These are phyloP conservation scores for Bubo scandiacus DNA, from an alignment of 2,113 vertebrate genomes.

Conservation along the genomic window DNA sequence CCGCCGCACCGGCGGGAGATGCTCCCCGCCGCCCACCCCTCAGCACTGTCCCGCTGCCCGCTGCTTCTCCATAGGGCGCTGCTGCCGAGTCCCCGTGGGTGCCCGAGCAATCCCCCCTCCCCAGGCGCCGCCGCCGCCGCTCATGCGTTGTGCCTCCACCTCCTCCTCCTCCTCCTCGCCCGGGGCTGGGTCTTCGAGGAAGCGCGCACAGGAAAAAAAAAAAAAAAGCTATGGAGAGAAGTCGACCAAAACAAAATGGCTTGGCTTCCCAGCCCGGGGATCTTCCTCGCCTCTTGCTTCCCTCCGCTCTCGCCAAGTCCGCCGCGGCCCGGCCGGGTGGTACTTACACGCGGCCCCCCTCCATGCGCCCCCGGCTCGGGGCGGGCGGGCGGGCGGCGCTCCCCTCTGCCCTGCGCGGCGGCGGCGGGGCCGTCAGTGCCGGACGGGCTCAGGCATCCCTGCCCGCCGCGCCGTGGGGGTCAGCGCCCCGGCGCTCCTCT, in stretches of 20 bases:
- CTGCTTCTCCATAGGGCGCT: background rate
- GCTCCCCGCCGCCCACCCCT: background rate
- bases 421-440: background rate
- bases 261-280: background rate
- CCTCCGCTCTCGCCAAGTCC: background rate
- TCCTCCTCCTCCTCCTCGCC: background rate
- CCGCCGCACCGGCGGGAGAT: background rate
- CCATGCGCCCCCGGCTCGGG: background rate
- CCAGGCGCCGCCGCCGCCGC: background rate
- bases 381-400: background rate
- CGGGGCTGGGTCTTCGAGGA: background rate
- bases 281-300: conserved; percentile 2
- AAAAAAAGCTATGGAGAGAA: background rate
- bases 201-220: background rate
- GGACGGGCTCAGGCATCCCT: background rate
- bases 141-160: conserved; percentile 19
- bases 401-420: background rate
- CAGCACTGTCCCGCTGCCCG: background rate
- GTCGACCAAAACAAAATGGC: background rate
- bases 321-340: background rate
- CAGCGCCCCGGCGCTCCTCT: background rate
- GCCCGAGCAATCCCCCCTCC: background rate
- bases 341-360: background rate
- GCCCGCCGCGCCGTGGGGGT: background rate
- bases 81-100: background rate